Evolutionary conservation across 2,113 vertebrate species (phyloP), one percentile per base, ranked within the genome.

Genomic region (Eonycteris spelaea): DNA sequence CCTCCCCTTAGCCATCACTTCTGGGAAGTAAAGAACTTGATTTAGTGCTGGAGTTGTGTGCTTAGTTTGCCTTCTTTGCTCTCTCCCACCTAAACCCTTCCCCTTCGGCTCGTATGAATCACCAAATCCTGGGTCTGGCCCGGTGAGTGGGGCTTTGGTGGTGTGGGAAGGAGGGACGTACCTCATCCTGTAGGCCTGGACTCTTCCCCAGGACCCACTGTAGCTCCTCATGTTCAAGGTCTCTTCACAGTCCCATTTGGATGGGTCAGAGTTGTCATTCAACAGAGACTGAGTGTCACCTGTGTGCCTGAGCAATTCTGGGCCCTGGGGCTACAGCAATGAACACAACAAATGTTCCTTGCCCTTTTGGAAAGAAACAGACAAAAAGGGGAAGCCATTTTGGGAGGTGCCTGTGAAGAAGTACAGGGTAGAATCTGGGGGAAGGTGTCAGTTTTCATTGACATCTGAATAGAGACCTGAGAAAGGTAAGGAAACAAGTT

Each of bases 1-100:
- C 51, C 30, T 86, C 57, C 85, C 87, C 65, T 93, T 93, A 70
- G 95, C 94, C 95, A 94, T 97, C 96, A 95, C 95, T 97, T 97
- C 97, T 97, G 97, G 95, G 97, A 98, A 98, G 97, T 98, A 98
- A 97, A 97, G 97, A 98, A 97, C 95, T 93, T 97, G 96, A 97
- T 40, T 95, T 98, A 97, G 96, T 97, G 96, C 87, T 5, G 94
- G 88, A 97, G 79, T 77, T 68, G 92, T 97, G 96, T 95, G 85
- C 91, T 78, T 95, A 71, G 33, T 97, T 71, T 95, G 61, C 88
- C 45, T 84, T 95, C 35, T 96, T 93, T 86, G 35, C 28, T 70
- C 4, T 40, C 24, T 93, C 55, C 22, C 38, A 79, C 35, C 55
- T 55, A 65, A 78, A 65, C 28, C 40, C 4, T 24, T n/a, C 30